A percentile compares a stretch with the other conserved stretches of the same genome.
phyloP scores from a whole-genome alignment of 1,140 invertebrate species.

The Philaenus spumarius region DNA sequence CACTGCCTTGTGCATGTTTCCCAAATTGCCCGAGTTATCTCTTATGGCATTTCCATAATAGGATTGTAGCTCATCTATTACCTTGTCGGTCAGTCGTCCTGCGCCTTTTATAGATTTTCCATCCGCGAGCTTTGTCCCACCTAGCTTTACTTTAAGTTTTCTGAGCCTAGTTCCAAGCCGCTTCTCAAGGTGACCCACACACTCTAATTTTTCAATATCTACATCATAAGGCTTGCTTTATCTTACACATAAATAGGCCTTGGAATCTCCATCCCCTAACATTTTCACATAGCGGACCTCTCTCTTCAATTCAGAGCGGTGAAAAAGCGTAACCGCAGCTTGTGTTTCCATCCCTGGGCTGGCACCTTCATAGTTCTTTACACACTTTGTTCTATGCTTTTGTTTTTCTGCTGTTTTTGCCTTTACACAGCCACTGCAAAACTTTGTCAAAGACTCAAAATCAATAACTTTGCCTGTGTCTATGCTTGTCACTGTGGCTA shows the following conservation, averaged over 20 bases:
- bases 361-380: slow-evolving; percentile 7
- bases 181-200: slow-evolving; percentile 15
- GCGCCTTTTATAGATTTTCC: slow-evolving; percentile 10
- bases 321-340: slow-evolving; percentile 1
- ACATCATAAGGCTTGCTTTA: too few relatives aligned
- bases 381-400: slow-evolving; percentile 11
- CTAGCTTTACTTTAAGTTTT: neutral
- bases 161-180: slow-evolving; percentile 4
- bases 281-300: neutral
- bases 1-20: slow-evolving; percentile 34
- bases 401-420: slow-evolving; percentile 3
- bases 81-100: slow-evolving; percentile 28
- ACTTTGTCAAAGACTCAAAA: slow-evolving; percentile 6
- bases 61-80: slow-evolving; percentile 29
- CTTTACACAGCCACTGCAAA: neutral
- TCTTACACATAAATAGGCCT: too few relatives aligned
- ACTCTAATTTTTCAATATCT: slow-evolving; percentile 15
- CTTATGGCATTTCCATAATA: slow-evolving; percentile 32
- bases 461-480: neutral
- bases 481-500: slow-evolving; percentile 3
- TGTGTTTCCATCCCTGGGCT: slow-evolving; percentile 5
- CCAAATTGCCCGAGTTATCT: slow-evolving; percentile 29
- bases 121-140: slow-evolving; percentile 8
- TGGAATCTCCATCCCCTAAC: slow-evolving; percentile 5
- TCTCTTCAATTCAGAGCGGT: neutral